A percentile compares a stretch with the other conserved stretches of the same genome.
phyloP scores from a whole-genome alignment of 2,113 vertebrate species.

The Panurus biarmicus region DNA sequence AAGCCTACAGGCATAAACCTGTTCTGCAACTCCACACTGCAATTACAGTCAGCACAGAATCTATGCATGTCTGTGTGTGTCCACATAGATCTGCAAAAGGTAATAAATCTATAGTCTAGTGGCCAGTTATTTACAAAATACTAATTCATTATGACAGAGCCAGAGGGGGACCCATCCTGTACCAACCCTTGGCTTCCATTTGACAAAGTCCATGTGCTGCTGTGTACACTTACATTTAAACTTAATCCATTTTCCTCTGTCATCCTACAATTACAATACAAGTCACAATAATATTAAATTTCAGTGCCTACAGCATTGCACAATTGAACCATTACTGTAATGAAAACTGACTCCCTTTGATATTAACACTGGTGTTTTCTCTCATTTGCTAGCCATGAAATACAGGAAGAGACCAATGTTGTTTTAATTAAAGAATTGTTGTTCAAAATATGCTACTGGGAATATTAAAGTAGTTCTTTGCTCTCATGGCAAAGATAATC shows the following conservation, averaged over 20 bases:
- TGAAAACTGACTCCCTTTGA: conserved; percentile 71
- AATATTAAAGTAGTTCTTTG: conserved; percentile 21
- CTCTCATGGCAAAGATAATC: conserved; percentile 10
- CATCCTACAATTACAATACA: conserved; percentile 66
- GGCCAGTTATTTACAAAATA: conserved; percentile 54
- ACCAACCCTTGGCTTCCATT: not conserved
- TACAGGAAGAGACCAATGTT: conserved; percentile 50
- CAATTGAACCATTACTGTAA: conserved; percentile 64
- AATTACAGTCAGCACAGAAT: conserved; percentile 11
- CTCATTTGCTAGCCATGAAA: conserved; percentile 60
- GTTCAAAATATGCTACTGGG: conserved; percentile 52
- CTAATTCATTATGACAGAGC: conserved; percentile 47
- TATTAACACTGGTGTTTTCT: conserved; percentile 65
- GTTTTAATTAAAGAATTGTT: conserved; percentile 57
- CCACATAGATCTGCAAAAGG: not conserved
- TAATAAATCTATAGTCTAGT: conserved; percentile 9
- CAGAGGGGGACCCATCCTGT: not conserved
- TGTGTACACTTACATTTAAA: conserved; percentile 50
- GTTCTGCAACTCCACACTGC: conserved; percentile 37
- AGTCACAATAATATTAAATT: conserved; percentile 75
- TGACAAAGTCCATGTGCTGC: conserved; percentile 33
- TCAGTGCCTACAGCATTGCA: conserved; percentile 61
- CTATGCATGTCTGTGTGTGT: not conserved
- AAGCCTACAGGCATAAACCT: conserved; percentile 59
- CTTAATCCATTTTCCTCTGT: conserved; percentile 65